phyloP scores from a whole-genome alignment of 2,113 vertebrate genomes.

The Melospiza melodia region DNA sequence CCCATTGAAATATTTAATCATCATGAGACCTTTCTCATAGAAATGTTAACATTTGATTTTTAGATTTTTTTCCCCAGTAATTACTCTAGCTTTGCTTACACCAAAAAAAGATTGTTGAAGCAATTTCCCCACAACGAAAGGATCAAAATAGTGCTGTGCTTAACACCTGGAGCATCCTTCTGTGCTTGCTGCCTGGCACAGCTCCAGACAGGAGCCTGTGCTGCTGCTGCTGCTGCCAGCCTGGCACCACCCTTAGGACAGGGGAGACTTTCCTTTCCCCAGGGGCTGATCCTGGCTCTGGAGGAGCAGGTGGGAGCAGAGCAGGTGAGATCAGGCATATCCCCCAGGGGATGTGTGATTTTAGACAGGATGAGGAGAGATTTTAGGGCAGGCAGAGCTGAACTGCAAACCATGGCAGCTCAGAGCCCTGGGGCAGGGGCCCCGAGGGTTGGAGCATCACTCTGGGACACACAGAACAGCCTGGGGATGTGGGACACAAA shows the following conservation, averaged over 20 bases:
- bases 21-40: conserved; percentile 24
- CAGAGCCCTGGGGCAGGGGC: not conserved
- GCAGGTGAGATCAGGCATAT: not conserved
- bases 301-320: not conserved
- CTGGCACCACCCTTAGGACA: not conserved
- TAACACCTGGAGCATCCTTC: conserved; percentile 42
- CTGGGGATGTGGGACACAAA: not conserved
- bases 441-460: not conserved
- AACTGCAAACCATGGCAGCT: not conserved
- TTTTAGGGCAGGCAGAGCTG: not conserved
- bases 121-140: not conserved
- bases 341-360: not conserved
- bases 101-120: not conserved
- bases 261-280: not conserved
- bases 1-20: conserved; percentile 49
- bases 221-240: not conserved
- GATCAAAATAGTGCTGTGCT: conserved; percentile 21
- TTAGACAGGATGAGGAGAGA: not conserved
- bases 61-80: not conserved
- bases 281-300: not conserved
- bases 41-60: conserved; percentile 8
- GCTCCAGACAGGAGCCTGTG: not conserved
- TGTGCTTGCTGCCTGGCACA: not conserved
- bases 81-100: conserved; percentile 43
- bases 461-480: fast-evolving